phyloP scores from a whole-genome alignment of 2,888 invertebrate genomes.

The Aleiodes testaceus region DNA sequence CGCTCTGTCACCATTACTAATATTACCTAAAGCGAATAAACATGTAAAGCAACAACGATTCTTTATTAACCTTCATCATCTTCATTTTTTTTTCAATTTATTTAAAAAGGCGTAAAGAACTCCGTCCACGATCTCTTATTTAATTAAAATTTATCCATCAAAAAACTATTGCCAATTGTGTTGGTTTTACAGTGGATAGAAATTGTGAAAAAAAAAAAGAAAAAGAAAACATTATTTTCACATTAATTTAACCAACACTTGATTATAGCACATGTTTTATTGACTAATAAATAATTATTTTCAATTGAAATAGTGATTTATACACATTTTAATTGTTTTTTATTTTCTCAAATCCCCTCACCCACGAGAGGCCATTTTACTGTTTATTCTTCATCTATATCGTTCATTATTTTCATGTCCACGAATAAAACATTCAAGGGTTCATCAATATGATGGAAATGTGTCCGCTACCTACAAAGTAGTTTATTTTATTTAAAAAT shows the following conservation, averaged over 20 bases:
- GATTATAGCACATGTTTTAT: not conserved
- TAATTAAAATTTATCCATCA: not conserved
- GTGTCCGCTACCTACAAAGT: conserved; percentile 27
- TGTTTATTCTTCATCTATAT: not conserved
- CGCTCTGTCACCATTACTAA: conserved; percentile 32
- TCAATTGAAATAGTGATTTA: not conserved
- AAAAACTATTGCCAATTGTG: not conserved
- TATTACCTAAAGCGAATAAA: conserved; percentile 38
- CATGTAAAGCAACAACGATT: conserved; percentile 40
- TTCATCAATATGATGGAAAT: conserved; percentile 42
- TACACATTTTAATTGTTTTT: not conserved
- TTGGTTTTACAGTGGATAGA: not conserved
- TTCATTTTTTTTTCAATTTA: conserved; percentile 5
- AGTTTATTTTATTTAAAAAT: conserved; percentile 11
- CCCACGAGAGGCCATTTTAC: not conserved
- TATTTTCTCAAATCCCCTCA: not conserved
- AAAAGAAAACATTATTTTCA: not conserved
- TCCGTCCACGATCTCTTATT: conserved; percentile 38
- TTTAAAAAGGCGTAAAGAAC: conserved; percentile 2
- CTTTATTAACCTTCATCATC: conserved; percentile 8
- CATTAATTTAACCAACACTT: not conserved
- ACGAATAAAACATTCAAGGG: conserved; percentile 16
- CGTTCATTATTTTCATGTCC: conserved; percentile 1
- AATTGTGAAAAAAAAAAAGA: not conserved
- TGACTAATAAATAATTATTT: too few relatives aligned